phyloP scores from a whole-genome alignment of 1,140 invertebrate species.

The Phenacoccus solenopsis region DNA sequence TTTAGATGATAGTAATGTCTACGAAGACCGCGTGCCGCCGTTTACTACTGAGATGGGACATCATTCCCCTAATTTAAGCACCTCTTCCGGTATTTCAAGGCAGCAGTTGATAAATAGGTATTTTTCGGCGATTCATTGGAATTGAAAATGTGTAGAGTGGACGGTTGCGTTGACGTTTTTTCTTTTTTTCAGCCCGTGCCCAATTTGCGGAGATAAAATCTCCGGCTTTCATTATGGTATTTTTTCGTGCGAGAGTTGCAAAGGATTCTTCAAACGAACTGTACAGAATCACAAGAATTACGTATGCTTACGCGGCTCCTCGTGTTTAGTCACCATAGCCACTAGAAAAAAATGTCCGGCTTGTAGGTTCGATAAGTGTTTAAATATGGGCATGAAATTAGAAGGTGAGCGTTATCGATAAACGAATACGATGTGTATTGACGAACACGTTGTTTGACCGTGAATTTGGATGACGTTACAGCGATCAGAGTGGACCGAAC shows the following conservation, averaged over 20 bases:
- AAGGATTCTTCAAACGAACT: conserved; percentile 96
- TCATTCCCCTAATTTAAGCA: conserved; percentile 38
- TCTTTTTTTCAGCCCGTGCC: conserved; percentile 58
- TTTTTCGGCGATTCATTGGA: background rate
- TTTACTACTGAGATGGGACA: conserved; percentile 34
- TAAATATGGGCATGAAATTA: conserved; percentile 91
- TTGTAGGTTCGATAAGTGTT: conserved; percentile 93
- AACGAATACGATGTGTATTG: too few relatives aligned
- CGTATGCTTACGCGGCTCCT: conserved; percentile 78
- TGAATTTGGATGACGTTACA: too few relatives aligned
- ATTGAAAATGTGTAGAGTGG: background rate
- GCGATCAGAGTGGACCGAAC: conserved; percentile 90
- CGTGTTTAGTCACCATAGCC: conserved; percentile 79
- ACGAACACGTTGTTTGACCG: too few relatives aligned
- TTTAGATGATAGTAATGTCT: conserved; percentile 28
- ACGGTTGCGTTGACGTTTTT: background rate
- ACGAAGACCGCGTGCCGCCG: conserved; percentile 30
- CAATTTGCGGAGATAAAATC: conserved; percentile 89
- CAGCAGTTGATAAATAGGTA: conserved; percentile 66
- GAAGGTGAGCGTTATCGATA: conserved; percentile 49
- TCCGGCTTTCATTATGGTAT: conserved; percentile 93
- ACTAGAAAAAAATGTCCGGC: conserved; percentile 94
- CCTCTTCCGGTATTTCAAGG: conserved; percentile 65
- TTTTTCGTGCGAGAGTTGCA: conserved; percentile 93
- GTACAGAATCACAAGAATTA: conserved; percentile 97